phyloP scores from a whole-genome alignment of 2,888 invertebrate genomes.

The Oxytorus armatus region DNA sequence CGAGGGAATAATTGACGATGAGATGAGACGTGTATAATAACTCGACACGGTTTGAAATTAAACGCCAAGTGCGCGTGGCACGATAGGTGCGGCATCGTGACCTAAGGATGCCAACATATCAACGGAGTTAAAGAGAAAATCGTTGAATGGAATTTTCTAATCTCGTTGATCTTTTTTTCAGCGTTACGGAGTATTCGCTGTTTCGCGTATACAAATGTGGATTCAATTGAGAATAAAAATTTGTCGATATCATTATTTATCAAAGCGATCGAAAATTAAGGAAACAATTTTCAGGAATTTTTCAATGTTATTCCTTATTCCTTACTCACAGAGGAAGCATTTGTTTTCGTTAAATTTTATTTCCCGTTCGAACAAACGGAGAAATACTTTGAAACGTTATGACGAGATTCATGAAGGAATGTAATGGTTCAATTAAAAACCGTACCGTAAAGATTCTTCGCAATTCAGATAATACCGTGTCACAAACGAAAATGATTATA shows the following conservation, averaged over 20 bases:
- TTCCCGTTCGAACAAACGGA: neutral
- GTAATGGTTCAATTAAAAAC: conserved; percentile 19
- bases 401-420: neutral
- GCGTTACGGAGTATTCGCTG: conserved; percentile 3
- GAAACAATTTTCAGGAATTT: too few species aligned
- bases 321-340: too few species aligned
- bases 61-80: conserved; percentile 42
- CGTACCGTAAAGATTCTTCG: conserved; percentile 30
- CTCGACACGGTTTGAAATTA: conserved; percentile 54
- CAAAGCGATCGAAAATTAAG: too few species aligned
- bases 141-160: conserved; percentile 53
- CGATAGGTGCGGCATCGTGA: conserved; percentile 67
- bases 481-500: conserved; percentile 51
- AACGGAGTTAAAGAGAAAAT: conserved; percentile 43
- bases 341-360: too few species aligned
- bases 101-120: conserved; percentile 64
- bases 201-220: too few species aligned
- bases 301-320: too few species aligned
- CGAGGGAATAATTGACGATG: conserved; percentile 40
- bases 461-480: conserved; percentile 44
- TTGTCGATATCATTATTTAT: too few species aligned
- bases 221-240: too few species aligned
- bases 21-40: conserved; percentile 22
- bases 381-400: neutral
- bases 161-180: conserved; percentile 40